Evolutionary conservation across 2,113 vertebrate species (phyloP).

Genomic region (Elachura formosa): DNA sequence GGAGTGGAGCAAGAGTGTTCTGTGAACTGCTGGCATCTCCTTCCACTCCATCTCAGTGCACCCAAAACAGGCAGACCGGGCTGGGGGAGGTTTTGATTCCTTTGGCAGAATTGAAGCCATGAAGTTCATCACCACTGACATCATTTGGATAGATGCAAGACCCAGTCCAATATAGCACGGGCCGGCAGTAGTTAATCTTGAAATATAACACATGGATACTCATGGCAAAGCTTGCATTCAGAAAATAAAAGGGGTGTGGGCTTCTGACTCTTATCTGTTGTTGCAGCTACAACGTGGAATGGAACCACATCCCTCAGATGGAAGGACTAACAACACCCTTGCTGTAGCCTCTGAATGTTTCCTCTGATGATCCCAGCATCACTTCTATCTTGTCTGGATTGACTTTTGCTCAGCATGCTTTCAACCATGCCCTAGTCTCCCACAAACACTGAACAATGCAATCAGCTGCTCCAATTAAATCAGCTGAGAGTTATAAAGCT

Average conservation of each 20-base stretch:
- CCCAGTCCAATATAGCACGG: accelerated
- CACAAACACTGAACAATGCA: conserved; percentile 53
- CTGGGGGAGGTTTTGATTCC: not conserved
- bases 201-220: not conserved
- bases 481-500: conserved; percentile 31
- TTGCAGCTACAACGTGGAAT: conserved; percentile 2
- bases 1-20: not conserved
- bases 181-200: not conserved
- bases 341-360: conserved; percentile 16
- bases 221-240: not conserved
- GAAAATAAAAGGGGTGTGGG: not conserved
- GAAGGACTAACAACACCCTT: conserved; percentile 9
- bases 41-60: accelerated
- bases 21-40: not conserved
- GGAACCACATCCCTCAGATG: not conserved
- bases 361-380: conserved; percentile 14
- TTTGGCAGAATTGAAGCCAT: not conserved
- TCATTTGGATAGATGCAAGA: not conserved
- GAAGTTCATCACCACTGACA: not conserved
- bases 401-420: conserved; percentile 54
- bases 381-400: conserved; percentile 30
- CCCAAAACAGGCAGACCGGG: accelerated
- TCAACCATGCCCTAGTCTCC: conserved; percentile 34
- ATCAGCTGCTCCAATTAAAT: conserved; percentile 47
- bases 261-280: conserved; percentile 5